Evolutionary conservation across 2,888 invertebrate genomes (phyloP).

Genomic region (Philhelius pedissequus): DNA sequence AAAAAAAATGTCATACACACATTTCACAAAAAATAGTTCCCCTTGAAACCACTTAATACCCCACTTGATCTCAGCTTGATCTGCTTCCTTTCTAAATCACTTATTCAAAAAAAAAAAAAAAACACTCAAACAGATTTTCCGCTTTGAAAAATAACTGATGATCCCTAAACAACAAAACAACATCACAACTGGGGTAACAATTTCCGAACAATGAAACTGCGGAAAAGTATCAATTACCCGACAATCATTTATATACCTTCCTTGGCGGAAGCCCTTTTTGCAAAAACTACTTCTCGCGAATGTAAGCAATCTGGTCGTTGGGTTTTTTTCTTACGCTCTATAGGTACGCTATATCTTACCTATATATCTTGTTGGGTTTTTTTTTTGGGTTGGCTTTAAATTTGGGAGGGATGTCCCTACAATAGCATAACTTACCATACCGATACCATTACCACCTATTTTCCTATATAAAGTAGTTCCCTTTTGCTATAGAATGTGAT

Average conservation of each 20-base stretch:
- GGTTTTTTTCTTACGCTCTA: background rate
- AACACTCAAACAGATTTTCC: slow-evolving; percentile 50
- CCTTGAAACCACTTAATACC: slow-evolving; percentile 69
- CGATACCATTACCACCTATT: no score
- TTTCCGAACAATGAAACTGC: slow-evolving; percentile 56
- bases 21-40: slow-evolving; percentile 6
- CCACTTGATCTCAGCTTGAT: slow-evolving; percentile 69
- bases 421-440: background rate
- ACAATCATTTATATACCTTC: slow-evolving; percentile 69
- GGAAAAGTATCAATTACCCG: slow-evolving; percentile 71
- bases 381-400: slow-evolving; percentile 5
- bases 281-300: slow-evolving; percentile 55
- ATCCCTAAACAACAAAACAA: slow-evolving; percentile 45
- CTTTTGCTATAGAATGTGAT: slow-evolving; percentile 20
- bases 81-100: slow-evolving; percentile 42
- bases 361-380: slow-evolving; percentile 16
- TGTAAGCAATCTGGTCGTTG: slow-evolving; percentile 68
- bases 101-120: background rate
- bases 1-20: background rate
- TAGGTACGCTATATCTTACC: background rate
- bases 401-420: slow-evolving; percentile 41
- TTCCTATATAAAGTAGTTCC: background rate
- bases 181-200: slow-evolving; percentile 40
- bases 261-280: slow-evolving; percentile 65
- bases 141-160: slow-evolving; percentile 32